Evolutionary conservation across 2,888 invertebrate species (phyloP).

Genomic region (Tenthredo mesomela): DNA sequence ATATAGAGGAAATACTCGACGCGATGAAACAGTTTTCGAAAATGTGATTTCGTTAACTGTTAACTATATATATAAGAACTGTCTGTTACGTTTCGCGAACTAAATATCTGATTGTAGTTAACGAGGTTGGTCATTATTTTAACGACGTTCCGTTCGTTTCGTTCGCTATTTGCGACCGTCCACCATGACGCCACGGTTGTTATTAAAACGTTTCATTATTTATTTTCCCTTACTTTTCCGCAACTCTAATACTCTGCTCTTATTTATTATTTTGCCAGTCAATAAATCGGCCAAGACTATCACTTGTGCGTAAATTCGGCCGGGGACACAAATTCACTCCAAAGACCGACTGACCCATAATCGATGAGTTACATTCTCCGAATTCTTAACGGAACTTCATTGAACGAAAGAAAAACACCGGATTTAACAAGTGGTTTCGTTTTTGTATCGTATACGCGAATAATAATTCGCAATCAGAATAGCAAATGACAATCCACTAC

Average conservation of each 20-base stretch:
- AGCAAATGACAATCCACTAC: constrained; percentile 4
- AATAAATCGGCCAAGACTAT: background rate
- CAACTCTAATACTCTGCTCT: background rate
- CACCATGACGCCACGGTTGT: constrained; percentile 13
- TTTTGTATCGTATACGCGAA: background rate
- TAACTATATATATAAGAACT: background rate
- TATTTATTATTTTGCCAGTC: background rate
- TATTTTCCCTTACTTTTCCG: background rate
- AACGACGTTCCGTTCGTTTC: constrained; percentile 24
- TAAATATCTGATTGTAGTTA: constrained; percentile 41
- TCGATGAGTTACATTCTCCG: constrained; percentile 21
- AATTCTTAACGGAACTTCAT: constrained; percentile 53
- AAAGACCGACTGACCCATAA: constrained; percentile 47
- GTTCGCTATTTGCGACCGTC: constrained; percentile 27
- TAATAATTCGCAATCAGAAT: constrained; percentile 17
- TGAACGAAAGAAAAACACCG: background rate
- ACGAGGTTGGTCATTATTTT: constrained; percentile 26
- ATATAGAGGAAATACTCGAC: background rate
- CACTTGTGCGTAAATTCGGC: background rate
- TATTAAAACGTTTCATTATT: constrained; percentile 21
- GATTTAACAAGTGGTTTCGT: background rate
- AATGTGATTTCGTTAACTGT: constrained; percentile 33
- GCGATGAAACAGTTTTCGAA: constrained; percentile 16
- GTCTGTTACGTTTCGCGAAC: constrained; percentile 20
- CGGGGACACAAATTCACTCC: background rate